phyloP scores from a whole-genome alignment of 1,140 invertebrate species.

The Bombus sylvicola region DNA sequence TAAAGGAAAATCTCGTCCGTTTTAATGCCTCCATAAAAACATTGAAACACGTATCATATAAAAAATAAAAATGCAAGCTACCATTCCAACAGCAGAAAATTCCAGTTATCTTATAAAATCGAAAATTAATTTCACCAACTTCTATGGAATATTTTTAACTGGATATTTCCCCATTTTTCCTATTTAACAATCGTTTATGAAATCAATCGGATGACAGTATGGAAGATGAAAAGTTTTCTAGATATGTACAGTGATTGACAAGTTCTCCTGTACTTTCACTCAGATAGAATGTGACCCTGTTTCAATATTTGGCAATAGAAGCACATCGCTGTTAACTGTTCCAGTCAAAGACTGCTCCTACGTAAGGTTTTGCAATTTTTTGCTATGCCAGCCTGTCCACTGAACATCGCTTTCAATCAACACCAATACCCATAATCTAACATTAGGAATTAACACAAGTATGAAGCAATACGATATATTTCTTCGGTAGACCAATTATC shows the following conservation, averaged over 20 bases:
- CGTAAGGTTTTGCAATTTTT: neutral
- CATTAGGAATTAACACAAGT: neutral
- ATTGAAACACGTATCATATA: neutral
- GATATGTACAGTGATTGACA: neutral
- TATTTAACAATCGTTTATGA: too few species aligned
- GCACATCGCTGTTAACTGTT: neutral
- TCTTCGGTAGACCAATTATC: neutral
- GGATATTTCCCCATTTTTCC: neutral
- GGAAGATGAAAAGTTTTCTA: neutral
- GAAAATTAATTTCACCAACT: neutral
- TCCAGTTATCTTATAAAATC: neutral
- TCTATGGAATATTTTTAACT: neutral
- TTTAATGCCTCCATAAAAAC: neutral
- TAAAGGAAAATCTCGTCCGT: constrained; percentile 23
- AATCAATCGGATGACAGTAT: too few species aligned
- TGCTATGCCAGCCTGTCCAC: too few species aligned
- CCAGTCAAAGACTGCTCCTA: neutral
- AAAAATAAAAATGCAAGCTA: neutral
- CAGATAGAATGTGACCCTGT: constrained; percentile 2
- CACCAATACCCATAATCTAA: too few species aligned
- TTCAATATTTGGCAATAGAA: constrained; percentile 25
- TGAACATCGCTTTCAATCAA: neutral
- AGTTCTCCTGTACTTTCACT: constrained; percentile 12
- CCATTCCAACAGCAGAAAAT: neutral
- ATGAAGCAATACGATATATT: neutral